Conservation (phyloP, 37 sponge, comb jelly and placozoan genomes). For the Amphimedon queenslandica region DNA sequence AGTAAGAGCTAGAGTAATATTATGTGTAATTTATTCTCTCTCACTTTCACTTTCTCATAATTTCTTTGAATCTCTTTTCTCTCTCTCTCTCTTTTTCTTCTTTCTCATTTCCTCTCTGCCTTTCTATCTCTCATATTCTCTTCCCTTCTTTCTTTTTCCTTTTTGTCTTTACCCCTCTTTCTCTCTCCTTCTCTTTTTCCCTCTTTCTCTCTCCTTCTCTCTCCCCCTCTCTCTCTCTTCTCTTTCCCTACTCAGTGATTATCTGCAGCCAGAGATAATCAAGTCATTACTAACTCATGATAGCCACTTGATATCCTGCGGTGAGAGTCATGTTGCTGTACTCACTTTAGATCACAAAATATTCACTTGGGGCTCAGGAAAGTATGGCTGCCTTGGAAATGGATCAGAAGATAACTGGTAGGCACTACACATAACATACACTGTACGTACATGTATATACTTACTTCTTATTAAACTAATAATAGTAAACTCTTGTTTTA, state of each 20-base stretch:
- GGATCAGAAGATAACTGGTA: conserved; percentile 69
- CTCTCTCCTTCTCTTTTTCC: neutral
- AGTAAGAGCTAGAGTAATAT: no score
- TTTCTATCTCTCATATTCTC: neutral
- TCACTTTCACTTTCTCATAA: neutral
- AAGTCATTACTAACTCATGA: conserved; percentile 60
- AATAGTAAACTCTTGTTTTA: neutral
- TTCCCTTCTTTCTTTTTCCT: neutral
- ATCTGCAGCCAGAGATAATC: conserved; percentile 65
- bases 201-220: neutral
- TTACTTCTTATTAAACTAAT: neutral
- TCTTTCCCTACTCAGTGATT: conserved; percentile 12
- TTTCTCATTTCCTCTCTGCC: neutral
- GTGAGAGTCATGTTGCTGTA: conserved; percentile 78
- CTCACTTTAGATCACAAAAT: conserved; percentile 69
- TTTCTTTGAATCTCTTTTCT: neutral
- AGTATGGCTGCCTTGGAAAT: conserved; percentile 78
- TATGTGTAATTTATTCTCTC: neutral
- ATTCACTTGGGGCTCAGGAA: conserved; percentile 84
- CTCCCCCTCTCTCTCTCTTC: neutral
- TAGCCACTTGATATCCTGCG: conserved; percentile 69
- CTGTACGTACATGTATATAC: neutral
- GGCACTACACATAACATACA: neutral
- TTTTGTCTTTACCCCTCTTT: neutral
- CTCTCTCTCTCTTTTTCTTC: neutral